Evolutionary conservation across 2,113 vertebrate species (phyloP).

Genomic region (Zingel zingel): DNA sequence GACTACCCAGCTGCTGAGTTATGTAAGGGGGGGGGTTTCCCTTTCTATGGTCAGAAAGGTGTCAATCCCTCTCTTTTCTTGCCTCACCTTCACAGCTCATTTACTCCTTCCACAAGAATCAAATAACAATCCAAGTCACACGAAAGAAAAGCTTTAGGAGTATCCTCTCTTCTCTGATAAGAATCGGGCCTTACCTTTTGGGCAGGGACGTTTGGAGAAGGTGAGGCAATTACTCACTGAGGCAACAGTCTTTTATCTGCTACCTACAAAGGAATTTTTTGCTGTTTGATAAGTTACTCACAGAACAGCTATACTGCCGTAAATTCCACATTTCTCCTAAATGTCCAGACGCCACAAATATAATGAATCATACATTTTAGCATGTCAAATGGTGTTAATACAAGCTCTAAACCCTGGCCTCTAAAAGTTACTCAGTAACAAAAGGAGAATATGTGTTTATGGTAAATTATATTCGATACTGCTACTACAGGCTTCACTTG

Average conservation of each 20-base stretch:
- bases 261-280: background rate
- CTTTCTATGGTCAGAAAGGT: slow-evolving; percentile 63
- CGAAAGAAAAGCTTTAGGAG: slow-evolving; percentile 25
- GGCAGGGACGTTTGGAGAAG: slow-evolving; percentile 47
- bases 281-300: slow-evolving; percentile 31
- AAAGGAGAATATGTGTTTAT: slow-evolving; percentile 36
- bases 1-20: slow-evolving; percentile 60
- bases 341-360: background rate
- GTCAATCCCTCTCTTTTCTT: slow-evolving; percentile 63
- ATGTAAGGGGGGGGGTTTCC: slow-evolving; percentile 51
- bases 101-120: slow-evolving; percentile 60
- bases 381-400: background rate
- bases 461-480: slow-evolving; percentile 33
- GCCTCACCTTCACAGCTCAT: slow-evolving; percentile 76
- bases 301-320: background rate
- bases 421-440: slow-evolving; percentile 29
- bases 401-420: background rate
- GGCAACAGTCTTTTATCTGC: slow-evolving; percentile 29
- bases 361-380: background rate
- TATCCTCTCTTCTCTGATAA: slow-evolving; percentile 55
- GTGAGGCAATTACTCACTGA: slow-evolving; percentile 47
- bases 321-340: slow-evolving; percentile 4
- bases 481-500: slow-evolving; percentile 21
- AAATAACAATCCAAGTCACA: slow-evolving; percentile 47
- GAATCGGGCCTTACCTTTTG: slow-evolving; percentile 49